phyloP scores from a whole-genome alignment of 1,140 invertebrate species.

The Drosophila tristis region DNA sequence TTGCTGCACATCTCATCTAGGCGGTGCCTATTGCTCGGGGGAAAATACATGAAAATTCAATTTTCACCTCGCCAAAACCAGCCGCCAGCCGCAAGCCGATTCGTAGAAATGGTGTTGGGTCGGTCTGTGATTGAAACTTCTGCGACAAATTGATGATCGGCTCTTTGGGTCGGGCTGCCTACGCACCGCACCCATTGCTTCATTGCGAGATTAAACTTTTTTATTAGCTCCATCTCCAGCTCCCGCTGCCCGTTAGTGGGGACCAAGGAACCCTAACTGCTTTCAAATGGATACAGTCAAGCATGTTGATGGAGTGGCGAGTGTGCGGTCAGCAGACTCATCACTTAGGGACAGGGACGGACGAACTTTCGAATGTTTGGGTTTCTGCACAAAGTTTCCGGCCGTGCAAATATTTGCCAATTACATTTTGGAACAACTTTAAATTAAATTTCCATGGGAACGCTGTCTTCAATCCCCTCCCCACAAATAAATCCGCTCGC shows the following conservation, averaged over 20 bases:
- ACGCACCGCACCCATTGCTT: not conserved
- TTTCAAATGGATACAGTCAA: not conserved
- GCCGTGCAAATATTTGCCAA: slow-evolving; percentile 48
- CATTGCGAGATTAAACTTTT: slow-evolving; percentile 28
- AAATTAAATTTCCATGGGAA: slow-evolving; percentile 48
- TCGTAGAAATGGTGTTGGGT: slow-evolving; percentile 1
- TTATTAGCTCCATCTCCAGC: slow-evolving; percentile 9
- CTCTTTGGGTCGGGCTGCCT: not conserved
- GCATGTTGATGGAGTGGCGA: not conserved
- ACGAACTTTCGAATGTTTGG: slow-evolving; percentile 23
- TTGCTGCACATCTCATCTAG: not conserved
- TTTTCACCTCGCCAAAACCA: slow-evolving; percentile 39
- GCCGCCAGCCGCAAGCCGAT: slow-evolving; percentile 4
- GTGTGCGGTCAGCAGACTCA: slow-evolving; percentile 20
- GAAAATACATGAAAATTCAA: slow-evolving; percentile 66
- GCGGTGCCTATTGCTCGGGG: slow-evolving; percentile 1
- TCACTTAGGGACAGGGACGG: not conserved
- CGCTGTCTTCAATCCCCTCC: slow-evolving; percentile 14
- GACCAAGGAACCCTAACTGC: not conserved
- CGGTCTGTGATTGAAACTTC: slow-evolving; percentile 32
- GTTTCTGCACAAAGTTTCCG: slow-evolving; percentile 8
- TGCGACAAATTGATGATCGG: slow-evolving; percentile 45
- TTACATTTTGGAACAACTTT: slow-evolving; percentile 18
- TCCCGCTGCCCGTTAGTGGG: not conserved
- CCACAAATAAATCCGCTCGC: not conserved